Conservation (phyloP, 2,113 vertebrate species). For the Corythornis cristatus region DNA sequence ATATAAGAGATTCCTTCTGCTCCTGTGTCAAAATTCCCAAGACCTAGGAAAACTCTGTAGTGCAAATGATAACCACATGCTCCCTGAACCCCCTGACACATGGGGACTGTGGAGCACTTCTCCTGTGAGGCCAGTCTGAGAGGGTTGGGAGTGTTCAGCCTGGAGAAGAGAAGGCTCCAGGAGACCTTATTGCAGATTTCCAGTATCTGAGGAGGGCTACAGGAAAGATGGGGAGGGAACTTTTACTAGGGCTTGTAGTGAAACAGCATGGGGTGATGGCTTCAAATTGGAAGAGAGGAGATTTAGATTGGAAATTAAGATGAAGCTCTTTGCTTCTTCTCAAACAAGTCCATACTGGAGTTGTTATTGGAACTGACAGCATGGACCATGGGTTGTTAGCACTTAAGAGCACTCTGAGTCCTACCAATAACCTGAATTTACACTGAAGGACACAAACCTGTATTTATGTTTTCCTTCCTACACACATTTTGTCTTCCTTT, state of each 20-base stretch:
- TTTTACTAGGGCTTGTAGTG: no score
- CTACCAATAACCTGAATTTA: background rate
- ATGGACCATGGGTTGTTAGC: rapidly evolving
- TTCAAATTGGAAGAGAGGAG: no score
- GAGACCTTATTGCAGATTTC: no score
- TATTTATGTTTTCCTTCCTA: background rate
- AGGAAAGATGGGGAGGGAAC: no score
- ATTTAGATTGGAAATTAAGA: no score
- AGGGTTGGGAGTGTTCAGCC: no score
- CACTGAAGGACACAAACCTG: background rate
- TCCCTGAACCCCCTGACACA: rapidly evolving
- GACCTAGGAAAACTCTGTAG: background rate
- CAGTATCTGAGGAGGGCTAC: no score
- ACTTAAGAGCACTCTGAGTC: background rate
- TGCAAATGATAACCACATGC: rapidly evolving
- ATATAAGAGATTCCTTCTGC: background rate
- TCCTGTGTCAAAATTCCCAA: background rate
- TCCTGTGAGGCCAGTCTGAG: no score
- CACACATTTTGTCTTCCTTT: background rate
- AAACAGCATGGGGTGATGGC: no score
- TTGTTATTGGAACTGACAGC: background rate
- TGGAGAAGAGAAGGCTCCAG: no score
- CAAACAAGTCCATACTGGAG: background rate
- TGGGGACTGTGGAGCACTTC: no score
- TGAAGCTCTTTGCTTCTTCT: no score